Percentiles rank a stretch among this genome's conserved stretches.
Evolutionary conservation across 2,888 invertebrate species (phyloP).

Genomic region (Anticlea derivata): DNA sequence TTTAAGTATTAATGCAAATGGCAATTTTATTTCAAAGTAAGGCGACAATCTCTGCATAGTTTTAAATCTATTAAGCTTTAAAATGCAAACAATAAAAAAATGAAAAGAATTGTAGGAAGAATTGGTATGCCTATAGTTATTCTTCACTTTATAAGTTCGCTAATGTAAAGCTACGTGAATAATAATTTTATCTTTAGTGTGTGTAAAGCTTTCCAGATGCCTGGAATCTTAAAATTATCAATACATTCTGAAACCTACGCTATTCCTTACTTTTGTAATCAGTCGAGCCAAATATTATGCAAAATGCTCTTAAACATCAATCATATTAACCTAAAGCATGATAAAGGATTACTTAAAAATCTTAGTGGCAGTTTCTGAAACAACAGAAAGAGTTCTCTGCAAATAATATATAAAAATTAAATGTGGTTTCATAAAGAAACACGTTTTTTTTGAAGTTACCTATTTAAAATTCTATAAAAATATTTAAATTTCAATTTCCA

Average conservation of each 20-base stretch:
- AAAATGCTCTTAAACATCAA: slow-evolving; percentile 36
- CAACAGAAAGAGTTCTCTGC: too few relatives aligned
- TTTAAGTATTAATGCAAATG: too few relatives aligned
- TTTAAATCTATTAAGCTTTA: too few relatives aligned
- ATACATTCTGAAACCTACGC: slow-evolving; percentile 11
- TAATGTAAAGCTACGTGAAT: slow-evolving; percentile 22
- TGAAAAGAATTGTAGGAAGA: too few relatives aligned
- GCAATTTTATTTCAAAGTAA: too few relatives aligned
- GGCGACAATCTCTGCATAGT: too few relatives aligned
- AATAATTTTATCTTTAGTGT: slow-evolving; percentile 38
- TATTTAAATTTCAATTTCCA: too few relatives aligned
- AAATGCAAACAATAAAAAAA: too few relatives aligned
- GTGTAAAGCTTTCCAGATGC: slow-evolving; percentile 43
- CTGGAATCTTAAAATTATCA: slow-evolving; percentile 24
- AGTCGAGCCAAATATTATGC: slow-evolving; percentile 33
- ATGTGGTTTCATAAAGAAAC: too few relatives aligned
- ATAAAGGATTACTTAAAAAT: neutral
- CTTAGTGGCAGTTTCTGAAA: slow-evolving; percentile 1
- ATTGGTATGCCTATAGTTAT: neutral
- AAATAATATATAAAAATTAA: too few relatives aligned
- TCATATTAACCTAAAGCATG: slow-evolving; percentile 13
- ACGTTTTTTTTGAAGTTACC: too few relatives aligned
- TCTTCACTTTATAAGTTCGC: neutral
- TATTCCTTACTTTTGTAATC: slow-evolving; percentile 25
- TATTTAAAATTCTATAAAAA: too few relatives aligned